Conservation (phyloP, 1,140 invertebrate species). For the Drosophila punjabiensis region DNA sequence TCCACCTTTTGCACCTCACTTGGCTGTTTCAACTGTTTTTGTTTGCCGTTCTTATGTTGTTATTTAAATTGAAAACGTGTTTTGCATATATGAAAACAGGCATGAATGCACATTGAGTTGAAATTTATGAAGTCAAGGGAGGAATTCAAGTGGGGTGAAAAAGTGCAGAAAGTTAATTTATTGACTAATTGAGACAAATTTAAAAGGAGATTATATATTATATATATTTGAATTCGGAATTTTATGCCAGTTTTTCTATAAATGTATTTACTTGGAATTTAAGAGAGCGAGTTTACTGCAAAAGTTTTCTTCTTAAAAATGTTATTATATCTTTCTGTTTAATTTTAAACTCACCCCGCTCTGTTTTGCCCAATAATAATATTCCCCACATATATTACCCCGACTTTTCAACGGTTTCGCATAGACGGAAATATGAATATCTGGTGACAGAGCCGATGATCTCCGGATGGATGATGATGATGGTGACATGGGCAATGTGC, state of each 20-base stretch:
- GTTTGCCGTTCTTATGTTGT: conserved; percentile 28
- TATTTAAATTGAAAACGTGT: conserved; percentile 76
- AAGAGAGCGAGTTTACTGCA: background rate
- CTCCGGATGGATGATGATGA: conserved; percentile 22
- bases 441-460: conserved; percentile 27
- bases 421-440: conserved; percentile 40
- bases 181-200: background rate
- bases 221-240: background rate
- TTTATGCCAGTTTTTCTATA: background rate
- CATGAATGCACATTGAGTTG: conserved; percentile 46
- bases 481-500: conserved; percentile 18
- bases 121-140: conserved; percentile 10
- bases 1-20: conserved; percentile 33
- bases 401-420: conserved; percentile 13
- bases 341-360: background rate
- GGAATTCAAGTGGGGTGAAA: background rate
- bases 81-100: conserved; percentile 66
- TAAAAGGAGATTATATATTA: too few relatives aligned
- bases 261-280: background rate
- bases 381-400: background rate
- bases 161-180: background rate
- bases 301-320: background rate
- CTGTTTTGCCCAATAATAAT: background rate
- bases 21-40: conserved; percentile 15
- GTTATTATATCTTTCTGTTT: background rate